Evolutionary conservation across 2,888 invertebrate genomes (phyloP), one percentile per base, ranked within the genome.

Genomic region (Drosophila rellima): DNA sequence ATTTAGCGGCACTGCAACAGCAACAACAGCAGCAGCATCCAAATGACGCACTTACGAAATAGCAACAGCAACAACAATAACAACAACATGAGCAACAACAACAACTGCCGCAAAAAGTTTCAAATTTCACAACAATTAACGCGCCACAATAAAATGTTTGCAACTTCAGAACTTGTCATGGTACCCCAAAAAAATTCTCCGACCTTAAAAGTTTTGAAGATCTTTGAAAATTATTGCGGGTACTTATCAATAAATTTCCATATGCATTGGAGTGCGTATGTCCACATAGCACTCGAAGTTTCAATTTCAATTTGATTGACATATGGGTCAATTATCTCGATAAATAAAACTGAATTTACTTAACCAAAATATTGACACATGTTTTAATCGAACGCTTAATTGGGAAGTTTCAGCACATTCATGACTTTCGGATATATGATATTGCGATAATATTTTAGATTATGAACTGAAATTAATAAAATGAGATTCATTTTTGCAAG

Each of bases 11-110:
- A 70, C 68, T 42, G 29, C 35, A 20, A 18, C 56, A 35, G 17
- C 50, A 56, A 17, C 45, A 55, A 10, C 40, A 20, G 13, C 47
- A n/a, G 40, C 35, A 23, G 42, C 44, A 17, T 35, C n/a, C 26
- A 67, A 84, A 75, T 71, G 80, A 74, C 74, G 83, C 87, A 80
- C 81, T 69, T 74, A 81, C 70, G 47, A 61, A 64, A 71, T 40
- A 42, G 23, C 50, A 31, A 33, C 62, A 61, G 33, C 40, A 62
- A 23, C 42, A 57, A 45, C 47, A 65, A 33, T 42, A 66, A 15
- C 44, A 61, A 18, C 51, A 55, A 33, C 39, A 52, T 3, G 52
- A 42, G 37, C 33, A 52, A 48, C 42, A 59, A 18, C 51, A 61
- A 42, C 42, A 66, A 47, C 56, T 45, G 56, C 56, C 45, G 33